Percentiles rank a stretch among this genome's conserved stretches.
Conservation (phyloP, 1,140 invertebrate species). For the Mycetomoellerius zeteki region DNA sequence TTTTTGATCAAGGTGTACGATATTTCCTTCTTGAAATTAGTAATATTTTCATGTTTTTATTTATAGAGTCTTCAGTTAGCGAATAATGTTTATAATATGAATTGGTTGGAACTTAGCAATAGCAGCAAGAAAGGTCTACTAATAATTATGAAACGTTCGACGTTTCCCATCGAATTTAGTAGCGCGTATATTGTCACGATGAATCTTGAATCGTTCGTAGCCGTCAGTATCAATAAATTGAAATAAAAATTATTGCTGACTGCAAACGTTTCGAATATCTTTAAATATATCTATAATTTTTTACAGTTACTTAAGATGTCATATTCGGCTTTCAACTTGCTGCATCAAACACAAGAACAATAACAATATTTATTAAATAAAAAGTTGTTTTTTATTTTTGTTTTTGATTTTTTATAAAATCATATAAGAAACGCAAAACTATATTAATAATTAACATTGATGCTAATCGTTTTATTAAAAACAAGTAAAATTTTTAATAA, state of each 20-base stretch:
- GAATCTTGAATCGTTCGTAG: not conserved
- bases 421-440: conserved; percentile 53
- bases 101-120: not conserved
- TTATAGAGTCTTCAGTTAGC: not conserved
- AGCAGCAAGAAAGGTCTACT: not conserved
- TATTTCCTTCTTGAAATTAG: not conserved
- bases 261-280: not conserved
- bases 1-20: too few species aligned
- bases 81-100: not conserved
- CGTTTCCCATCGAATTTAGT: too few species aligned
- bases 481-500: conserved; percentile 34
- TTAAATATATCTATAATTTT: too few species aligned
- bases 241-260: not conserved
- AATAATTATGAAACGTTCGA: not conserved
- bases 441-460: not conserved
- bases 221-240: not conserved
- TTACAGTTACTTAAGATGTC: too few species aligned
- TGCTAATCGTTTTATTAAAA: not conserved
- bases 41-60: not conserved
- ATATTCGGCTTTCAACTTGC: not conserved
- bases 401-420: not conserved
- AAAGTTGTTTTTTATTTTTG: not conserved
- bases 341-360: not conserved
- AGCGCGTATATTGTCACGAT: not conserved
- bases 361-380: not conserved